Conservation (phyloP, 2,888 invertebrate genomes). For the Parnassius glacialis region DNA sequence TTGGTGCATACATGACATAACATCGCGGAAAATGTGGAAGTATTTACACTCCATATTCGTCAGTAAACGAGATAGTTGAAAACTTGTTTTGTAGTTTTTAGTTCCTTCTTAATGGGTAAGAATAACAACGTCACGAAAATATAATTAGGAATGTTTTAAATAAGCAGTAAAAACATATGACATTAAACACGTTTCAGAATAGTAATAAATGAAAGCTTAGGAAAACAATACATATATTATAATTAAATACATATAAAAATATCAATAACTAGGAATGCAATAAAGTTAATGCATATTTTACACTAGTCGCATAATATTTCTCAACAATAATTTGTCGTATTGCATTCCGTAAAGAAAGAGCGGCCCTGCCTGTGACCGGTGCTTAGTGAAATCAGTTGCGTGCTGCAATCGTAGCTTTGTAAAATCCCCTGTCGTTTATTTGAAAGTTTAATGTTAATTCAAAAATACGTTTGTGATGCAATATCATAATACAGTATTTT, state of each 20-base stretch:
- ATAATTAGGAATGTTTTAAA: too few relatives aligned
- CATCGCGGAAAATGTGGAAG: slow-evolving; percentile 26
- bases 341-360: slow-evolving; percentile 68
- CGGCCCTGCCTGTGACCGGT: slow-evolving; percentile 57
- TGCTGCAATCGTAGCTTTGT: slow-evolving; percentile 55
- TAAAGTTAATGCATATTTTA: slow-evolving; percentile 34
- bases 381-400: slow-evolving; percentile 54
- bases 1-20: slow-evolving; percentile 50
- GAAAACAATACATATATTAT: too few relatives aligned
- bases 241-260: neutral
- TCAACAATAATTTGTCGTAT: slow-evolving; percentile 42
- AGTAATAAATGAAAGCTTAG: too few relatives aligned
- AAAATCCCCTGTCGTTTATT: slow-evolving; percentile 56
- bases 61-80: slow-evolving; percentile 26
- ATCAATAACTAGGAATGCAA: neutral
- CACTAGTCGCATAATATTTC: slow-evolving; percentile 33
- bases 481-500: slow-evolving; percentile 2
- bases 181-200: too few relatives aligned
- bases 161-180: too few relatives aligned
- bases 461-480: slow-evolving; percentile 50
- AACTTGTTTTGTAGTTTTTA: slow-evolving; percentile 21
- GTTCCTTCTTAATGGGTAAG: neutral
- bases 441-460: slow-evolving; percentile 69
- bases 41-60: slow-evolving; percentile 22
- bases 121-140: neutral